Evolutionary conservation across 1,140 invertebrate genomes (phyloP), one percentile per base, ranked within the genome.

Genomic region (Drosophila paulistorum): DNA sequence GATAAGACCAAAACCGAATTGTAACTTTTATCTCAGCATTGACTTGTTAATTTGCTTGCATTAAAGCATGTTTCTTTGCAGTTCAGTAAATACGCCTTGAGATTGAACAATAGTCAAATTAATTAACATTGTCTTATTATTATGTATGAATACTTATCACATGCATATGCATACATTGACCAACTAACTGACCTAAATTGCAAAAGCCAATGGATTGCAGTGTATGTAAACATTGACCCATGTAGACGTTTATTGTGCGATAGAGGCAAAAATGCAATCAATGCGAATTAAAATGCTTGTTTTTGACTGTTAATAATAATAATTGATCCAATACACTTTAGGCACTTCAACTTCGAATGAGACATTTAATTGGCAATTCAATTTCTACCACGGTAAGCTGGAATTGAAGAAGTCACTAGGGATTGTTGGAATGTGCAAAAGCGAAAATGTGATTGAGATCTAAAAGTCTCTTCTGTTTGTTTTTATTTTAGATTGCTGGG

Each of bases 111-210:
- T 13, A 39, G 11, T 39, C 17, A 23, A 11, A 23, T 51, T 23
- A 51, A 51, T 51, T 51, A 23, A 51, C 45, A 51, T 51, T 51
- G 17, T 11, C 17, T 51, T 23, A 51, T 11, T 23, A 51, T 51
- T 23, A 23, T 51, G 17, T 10, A 10, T 37, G 10, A 3, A 10
- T 37, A 10, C 35, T 10, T 37, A 30, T 30, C 26, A 30, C 26
- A 30, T 11, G 35, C 3, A 11, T 0, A 37, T 35, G 35, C 10
- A 11, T 11, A 37, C 7, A 35, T 35, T 35, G 35, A 6, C 35
- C 42, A 45, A 45, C 45, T 20, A 7, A 20, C 14, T 48, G 45
- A 51, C 45, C 45, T 20, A 23, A 20, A 23, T 23, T 51, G 3
- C 17, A 10, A 51, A 51, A 51, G 7, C 45, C 45, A 51, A 39